Percentiles rank a stretch among this genome's conserved stretches.
phyloP scores from a whole-genome alignment of 1,140 invertebrate genomes.

The Penaeus chinensis region DNA sequence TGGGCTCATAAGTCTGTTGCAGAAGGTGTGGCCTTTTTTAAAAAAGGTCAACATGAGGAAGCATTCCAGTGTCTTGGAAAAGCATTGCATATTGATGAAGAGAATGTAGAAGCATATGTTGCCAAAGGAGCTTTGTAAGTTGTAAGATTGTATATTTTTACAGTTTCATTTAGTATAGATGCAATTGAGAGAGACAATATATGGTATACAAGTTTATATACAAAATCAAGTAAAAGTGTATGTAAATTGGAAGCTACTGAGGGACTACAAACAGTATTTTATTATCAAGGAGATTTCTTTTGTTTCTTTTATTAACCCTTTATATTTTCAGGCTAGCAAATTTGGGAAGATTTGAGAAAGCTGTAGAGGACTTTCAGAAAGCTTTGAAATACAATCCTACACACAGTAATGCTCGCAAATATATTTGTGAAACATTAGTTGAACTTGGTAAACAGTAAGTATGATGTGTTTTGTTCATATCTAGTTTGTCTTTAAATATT shows the following conservation, averaged over 20 bases:
- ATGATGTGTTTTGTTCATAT: background rate
- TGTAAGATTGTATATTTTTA: background rate
- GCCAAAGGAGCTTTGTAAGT: constrained; percentile 88
- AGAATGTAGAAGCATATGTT: constrained; percentile 93
- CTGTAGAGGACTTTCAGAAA: constrained; percentile 93
- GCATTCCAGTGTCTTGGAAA: constrained; percentile 96
- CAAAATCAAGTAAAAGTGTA: too few relatives aligned
- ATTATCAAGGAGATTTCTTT: background rate
- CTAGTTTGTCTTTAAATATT: background rate
- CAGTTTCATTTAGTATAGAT: too few relatives aligned
- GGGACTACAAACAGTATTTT: too few relatives aligned
- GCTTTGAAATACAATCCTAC: constrained; percentile 88
- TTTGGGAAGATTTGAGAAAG: constrained; percentile 91
- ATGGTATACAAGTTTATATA: too few relatives aligned
- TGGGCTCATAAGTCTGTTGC: constrained; percentile 93
- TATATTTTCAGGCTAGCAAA: constrained; percentile 79
- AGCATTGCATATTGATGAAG: constrained; percentile 89
- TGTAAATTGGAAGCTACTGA: too few relatives aligned
- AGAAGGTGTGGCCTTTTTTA: constrained; percentile 94
- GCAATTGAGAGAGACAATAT: too few relatives aligned
- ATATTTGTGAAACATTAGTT: constrained; percentile 91
- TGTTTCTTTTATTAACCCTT: background rate
- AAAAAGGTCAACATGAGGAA: constrained; percentile 88
- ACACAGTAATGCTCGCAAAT: constrained; percentile 94
- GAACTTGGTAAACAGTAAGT: constrained; percentile 79